Conservation (phyloP, 2,113 vertebrate genomes). For the Danio rerio region DNA sequence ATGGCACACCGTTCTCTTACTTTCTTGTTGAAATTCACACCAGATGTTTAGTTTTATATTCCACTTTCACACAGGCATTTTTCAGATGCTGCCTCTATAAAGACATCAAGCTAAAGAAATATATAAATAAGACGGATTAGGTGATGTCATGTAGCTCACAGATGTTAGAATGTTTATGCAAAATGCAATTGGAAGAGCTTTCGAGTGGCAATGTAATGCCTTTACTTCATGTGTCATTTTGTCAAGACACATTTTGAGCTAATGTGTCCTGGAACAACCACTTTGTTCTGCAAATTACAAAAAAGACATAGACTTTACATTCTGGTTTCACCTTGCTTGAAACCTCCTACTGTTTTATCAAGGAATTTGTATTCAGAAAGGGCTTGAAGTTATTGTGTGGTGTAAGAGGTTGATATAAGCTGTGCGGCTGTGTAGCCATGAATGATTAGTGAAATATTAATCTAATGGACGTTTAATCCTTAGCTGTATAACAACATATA, state of each 20-base stretch:
- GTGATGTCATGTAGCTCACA: conserved; percentile 47
- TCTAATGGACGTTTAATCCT: conserved; percentile 14
- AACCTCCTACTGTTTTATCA: conserved; percentile 9
- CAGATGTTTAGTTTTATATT: conserved; percentile 61
- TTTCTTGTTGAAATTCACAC: conserved; percentile 23
- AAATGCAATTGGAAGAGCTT: conserved; percentile 18
- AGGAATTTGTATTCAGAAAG: conserved; percentile 1
- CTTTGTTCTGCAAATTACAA: conserved; percentile 33
- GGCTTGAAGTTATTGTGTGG: conserved; percentile 15
- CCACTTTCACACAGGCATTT: conserved; percentile 33
- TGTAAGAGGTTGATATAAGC: conserved; percentile 18
- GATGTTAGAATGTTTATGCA: conserved; percentile 51
- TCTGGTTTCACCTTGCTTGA: conserved; percentile 13
- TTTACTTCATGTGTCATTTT: conserved; percentile 41
- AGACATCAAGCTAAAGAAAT: conserved; percentile 54
- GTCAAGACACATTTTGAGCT: conserved; percentile 39
- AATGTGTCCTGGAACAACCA: conserved; percentile 39
- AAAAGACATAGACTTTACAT: conserved; percentile 12
- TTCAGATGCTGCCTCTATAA: conserved; percentile 42
- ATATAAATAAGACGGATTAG: conserved; percentile 52
- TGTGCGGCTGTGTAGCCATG: not conserved
- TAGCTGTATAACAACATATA: not conserved
- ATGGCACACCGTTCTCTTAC: not conserved
- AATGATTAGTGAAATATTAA: conserved; percentile 9
- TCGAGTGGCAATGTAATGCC: conserved; percentile 20